Base-by-base conservation (phyloP, 2,113 vertebrate species). In the Rostratula benghalensis region DNA sequence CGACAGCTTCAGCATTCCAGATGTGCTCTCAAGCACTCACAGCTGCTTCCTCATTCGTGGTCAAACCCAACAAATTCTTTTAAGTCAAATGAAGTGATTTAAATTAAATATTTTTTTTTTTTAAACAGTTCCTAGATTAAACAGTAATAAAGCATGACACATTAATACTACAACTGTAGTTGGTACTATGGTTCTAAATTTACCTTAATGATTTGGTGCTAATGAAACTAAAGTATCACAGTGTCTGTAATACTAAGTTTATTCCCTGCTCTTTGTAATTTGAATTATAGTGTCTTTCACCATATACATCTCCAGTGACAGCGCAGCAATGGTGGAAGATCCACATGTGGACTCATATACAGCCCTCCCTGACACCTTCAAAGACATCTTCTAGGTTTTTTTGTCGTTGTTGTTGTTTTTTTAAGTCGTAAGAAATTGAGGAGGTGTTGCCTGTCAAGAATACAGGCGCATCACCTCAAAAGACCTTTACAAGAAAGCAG, bases 311-410 rank as follows among this genome's bases (percentile, higher is more conserved):
- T 80, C 74, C 53, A 64, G 21, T 0, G 0, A 53, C 28, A 85
- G 19, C 50, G 9, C 23, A 43, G 41, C 43, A 87, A 59, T 64
- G 10, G 23, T 22, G 11, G 30, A 85, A 71, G 4, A 85, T 13
- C 28, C 56, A 59, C 39, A 17, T 1, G 30, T 0, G 1, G 30
- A 76, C 71, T 24, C 19, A 41, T 10, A n/a, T 8, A 61, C 7
- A 83, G 28, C 16, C 13, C 45, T 54, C 10, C 9, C 7, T 1
- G 5, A 57, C 24, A 23, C 11, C 54, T 84, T 22, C 20, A 27
- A 78, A 81, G 24, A 15, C 9, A 41, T 54, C 30, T 48, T 60
- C n/a, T 30, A 4, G 7, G 39, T 2, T 20, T 2, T 8, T 9
- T 24, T 24, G 35, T 51, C 7, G 28, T 39, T 39, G 39, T 39